A percentile compares a stretch with the other conserved stretches of the same genome.
phyloP scores from a whole-genome alignment of 2,113 vertebrate species.

The Ochotona princeps region DNA sequence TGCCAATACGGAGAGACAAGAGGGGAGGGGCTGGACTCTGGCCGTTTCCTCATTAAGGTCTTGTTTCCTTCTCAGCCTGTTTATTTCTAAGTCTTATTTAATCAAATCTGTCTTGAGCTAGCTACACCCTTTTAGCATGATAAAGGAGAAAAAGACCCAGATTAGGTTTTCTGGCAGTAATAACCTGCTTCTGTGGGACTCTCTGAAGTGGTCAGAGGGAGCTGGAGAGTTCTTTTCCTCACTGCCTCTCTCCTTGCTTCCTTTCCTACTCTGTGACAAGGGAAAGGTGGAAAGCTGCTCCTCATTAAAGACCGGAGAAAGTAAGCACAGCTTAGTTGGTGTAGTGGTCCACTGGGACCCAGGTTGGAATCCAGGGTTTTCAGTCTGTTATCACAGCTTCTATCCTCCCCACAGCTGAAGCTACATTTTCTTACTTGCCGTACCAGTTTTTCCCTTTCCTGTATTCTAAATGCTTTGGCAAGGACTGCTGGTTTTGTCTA shows the following conservation, averaged over 20 bases:
- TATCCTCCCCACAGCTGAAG: neutral
- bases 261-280: neutral
- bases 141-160: conserved; percentile 26
- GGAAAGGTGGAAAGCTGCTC: neutral
- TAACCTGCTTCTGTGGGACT: neutral
- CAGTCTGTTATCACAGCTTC: neutral
- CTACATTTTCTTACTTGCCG: conserved; percentile 4
- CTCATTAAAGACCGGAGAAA: neutral
- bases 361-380: neutral
- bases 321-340: neutral
- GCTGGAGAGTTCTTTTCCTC: neutral
- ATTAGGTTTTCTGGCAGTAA: conserved; percentile 56
- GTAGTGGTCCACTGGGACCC: neutral
- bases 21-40: conserved; percentile 56
- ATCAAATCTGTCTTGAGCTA: conserved; percentile 2
- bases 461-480: neutral
- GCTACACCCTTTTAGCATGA: neutral
- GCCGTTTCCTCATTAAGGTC: conserved; percentile 63
- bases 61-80: conserved; percentile 48
- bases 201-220: conserved; percentile 13
- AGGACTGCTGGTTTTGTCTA: neutral
- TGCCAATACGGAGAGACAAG: neutral
- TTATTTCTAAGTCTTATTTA: conserved; percentile 42
- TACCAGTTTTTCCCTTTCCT: neutral
- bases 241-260: neutral